Evolutionary conservation across 2,888 invertebrate genomes (phyloP).

Genomic region (Plagodis pulveraria): DNA sequence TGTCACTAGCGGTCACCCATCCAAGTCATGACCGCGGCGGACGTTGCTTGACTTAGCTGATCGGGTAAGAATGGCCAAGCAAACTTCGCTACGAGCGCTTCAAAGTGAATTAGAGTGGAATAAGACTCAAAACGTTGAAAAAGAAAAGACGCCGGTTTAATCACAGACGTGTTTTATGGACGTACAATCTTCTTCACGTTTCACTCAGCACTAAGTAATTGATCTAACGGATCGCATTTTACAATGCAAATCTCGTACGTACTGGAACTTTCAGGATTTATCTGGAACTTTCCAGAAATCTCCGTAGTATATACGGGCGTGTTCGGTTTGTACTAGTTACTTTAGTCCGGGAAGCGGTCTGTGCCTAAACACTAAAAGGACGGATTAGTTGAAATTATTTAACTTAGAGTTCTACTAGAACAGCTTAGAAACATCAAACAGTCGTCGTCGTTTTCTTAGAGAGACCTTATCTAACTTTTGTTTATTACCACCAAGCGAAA

Average conservation of each 20-base stretch:
- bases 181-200: too few relatives aligned
- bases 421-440: too few relatives aligned
- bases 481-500: too few relatives aligned
- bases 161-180: neutral
- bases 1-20: too few relatives aligned
- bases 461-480: too few relatives aligned
- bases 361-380: conserved; percentile 1
- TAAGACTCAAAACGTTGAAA: neutral
- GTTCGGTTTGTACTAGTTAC: conserved; percentile 27
- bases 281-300: conserved; percentile 10
- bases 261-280: conserved; percentile 4
- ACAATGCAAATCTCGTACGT: conserved; percentile 6
- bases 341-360: conserved; percentile 20
- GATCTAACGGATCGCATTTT: conserved; percentile 2
- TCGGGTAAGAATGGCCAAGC: too few relatives aligned
- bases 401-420: neutral
- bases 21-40: too few relatives aligned
- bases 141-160: conserved; percentile 25
- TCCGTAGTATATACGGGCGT: conserved; percentile 11
- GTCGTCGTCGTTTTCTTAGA: too few relatives aligned
- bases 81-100: too few relatives aligned
- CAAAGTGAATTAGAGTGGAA: too few relatives aligned
- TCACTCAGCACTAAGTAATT: conserved; percentile 7
- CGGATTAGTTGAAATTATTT: conserved; percentile 17
- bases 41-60: too few relatives aligned